Base-by-base conservation (phyloP, 2,797 vertebrate species). In the Danio kyathit region DNA sequence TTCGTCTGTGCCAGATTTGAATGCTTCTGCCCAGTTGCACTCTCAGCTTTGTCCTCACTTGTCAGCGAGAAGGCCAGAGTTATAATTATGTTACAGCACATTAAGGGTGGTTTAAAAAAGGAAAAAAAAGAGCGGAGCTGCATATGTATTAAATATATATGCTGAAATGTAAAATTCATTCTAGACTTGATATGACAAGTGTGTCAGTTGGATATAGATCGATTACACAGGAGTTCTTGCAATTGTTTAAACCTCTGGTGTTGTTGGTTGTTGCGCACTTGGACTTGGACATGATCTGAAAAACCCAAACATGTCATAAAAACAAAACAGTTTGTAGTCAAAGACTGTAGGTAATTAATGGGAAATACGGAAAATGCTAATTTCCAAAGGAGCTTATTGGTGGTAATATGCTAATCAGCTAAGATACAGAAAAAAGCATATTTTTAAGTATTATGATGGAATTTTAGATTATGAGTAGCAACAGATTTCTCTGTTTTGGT, bases 81-180 rank as follows among this genome's bases (percentile, higher is more conserved):
- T 80, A 59, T 85, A 85, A 85, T 87, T 85, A 81, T 84, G 63
- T 82, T 87, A 74, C 66, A 54, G 44, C 78, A 83, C 83, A 75
- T 81, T 79, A 63, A 79, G 60, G 54, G 76, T 57, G 57, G 61
- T 52, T 51, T 60, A 60, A 60, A 41, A 63, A 63, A 54, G 16
- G n/a, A n/a, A 74, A 76, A 83, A 83, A 51, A 19, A 16, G 46
- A 19, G 11, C 29, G 3, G 9, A 57, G 12, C 43, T 69, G 52
- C 52, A 73, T 81, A 81, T 74, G 29, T 43, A 38, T 82, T 71
- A 74, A 80, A 79, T 61, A 80, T 74, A 43, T 59, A 43, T 74
- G 17, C 52, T 67, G 13, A 52, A 56, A 17, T 44, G 41, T 19
- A 54, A 59, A 56, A 78, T 78, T 73, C 61, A 56, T 44, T 70